A percentile compares a stretch with the other conserved stretches of the same genome.
These are phyloP conservation scores for Carterocephalus palaemon DNA, from an alignment of 2,888 invertebrate genomes.

Conservation along the genomic window DNA sequence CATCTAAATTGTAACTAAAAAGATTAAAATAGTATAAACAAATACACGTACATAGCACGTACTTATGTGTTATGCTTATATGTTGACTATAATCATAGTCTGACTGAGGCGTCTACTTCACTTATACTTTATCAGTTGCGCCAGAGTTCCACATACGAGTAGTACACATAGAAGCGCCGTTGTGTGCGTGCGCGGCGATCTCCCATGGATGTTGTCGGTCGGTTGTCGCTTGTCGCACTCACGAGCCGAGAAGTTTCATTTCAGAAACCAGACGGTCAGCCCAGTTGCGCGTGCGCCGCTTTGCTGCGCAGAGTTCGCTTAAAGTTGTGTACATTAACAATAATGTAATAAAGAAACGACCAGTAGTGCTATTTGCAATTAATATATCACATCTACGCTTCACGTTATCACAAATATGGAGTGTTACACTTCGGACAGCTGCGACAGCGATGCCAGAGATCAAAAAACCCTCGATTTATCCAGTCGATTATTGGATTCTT, in stretches of 20 bases:
- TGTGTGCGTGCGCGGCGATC: slow-evolving; percentile 16
- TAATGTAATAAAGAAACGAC: slow-evolving; percentile 23
- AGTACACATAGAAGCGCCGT: not conserved
- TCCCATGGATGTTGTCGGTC: not conserved
- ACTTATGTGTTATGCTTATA: too few species aligned
- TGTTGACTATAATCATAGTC: too few species aligned
- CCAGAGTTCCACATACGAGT: too few species aligned
- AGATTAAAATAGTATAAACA: too few species aligned
- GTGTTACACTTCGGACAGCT: slow-evolving; percentile 90
- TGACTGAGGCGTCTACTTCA: too few species aligned
- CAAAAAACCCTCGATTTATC: slow-evolving; percentile 84
- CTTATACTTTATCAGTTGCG: slow-evolving; percentile 17
- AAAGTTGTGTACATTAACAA: slow-evolving; percentile 20
- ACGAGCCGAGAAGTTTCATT: too few species aligned
- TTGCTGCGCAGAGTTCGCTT: slow-evolving; percentile 26
- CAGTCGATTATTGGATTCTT: slow-evolving; percentile 75
- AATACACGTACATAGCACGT: too few species aligned
- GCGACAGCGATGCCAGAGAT: slow-evolving; percentile 86
- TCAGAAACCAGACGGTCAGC: slow-evolving; percentile 28
- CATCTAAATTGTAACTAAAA: too few species aligned
- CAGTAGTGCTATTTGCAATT: not conserved
- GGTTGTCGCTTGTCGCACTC: slow-evolving; percentile 13
- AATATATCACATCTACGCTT: too few species aligned
- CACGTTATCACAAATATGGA: slow-evolving; percentile 78
- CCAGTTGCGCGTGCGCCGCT: slow-evolving; percentile 73